A percentile compares a stretch with the other conserved stretches of the same genome.
phyloP scores from a whole-genome alignment of 2,888 invertebrate species.

The Oeneis ivallda region DNA sequence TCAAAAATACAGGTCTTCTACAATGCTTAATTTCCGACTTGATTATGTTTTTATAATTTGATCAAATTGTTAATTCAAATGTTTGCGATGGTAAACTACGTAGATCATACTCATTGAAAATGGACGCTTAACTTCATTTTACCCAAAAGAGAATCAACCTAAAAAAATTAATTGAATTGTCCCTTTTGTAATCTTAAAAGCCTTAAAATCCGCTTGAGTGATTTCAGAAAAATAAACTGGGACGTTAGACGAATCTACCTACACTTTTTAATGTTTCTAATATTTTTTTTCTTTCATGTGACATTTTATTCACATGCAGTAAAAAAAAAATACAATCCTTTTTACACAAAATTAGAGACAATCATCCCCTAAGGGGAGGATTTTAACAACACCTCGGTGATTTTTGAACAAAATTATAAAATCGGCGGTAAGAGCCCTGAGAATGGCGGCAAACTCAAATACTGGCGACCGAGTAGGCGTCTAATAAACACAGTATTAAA shows the following conservation, averaged over 20 bases:
- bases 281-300: background rate
- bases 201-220: constrained; percentile 11
- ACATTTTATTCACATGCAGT: too few relatives aligned
- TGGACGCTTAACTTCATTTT: background rate
- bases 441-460: constrained; percentile 4
- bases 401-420: constrained; percentile 22
- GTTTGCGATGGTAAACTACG: background rate
- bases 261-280: background rate
- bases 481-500: constrained; percentile 38
- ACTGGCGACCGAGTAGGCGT: too few relatives aligned
- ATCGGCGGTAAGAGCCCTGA: constrained; percentile 19
- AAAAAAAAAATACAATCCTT: background rate
- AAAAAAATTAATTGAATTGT: background rate
- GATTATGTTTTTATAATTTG: background rate
- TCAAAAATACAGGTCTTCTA: background rate
- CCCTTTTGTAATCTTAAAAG: constrained; percentile 11
- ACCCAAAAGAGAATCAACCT: background rate
- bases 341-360: background rate
- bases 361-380: background rate
- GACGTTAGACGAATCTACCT: background rate
- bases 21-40: too few relatives aligned
- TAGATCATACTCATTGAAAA: background rate
- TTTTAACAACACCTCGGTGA: constrained; percentile 8
- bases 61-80: background rate
- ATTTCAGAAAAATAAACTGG: constrained; percentile 1